These are phyloP conservation scores for Periophthalmodon schlosseri DNA, from an alignment of 2,113 vertebrate species.

Conservation along the genomic window DNA sequence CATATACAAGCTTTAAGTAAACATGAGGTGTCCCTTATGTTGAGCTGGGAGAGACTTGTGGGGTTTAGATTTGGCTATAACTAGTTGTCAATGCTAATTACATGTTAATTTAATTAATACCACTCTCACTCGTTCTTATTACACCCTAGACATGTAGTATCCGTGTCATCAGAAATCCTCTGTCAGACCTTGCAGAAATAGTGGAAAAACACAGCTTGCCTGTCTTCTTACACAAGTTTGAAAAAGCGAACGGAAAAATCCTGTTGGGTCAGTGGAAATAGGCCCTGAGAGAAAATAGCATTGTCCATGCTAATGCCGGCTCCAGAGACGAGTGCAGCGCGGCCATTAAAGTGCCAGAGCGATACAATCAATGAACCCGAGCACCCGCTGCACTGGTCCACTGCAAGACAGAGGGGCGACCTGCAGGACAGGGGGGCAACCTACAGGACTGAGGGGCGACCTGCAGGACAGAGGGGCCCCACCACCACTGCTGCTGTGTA, in stretches of 20 bases:
- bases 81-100: background rate
- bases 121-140: background rate
- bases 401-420: conserved; percentile 41
- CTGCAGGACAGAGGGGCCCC: conserved; percentile 47
- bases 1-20: too few relatives aligned
- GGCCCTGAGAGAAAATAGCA: conserved; percentile 81
- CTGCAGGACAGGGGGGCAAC: conserved; percentile 51
- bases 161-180: conserved; percentile 11
- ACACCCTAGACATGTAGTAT: background rate
- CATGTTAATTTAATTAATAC: background rate
- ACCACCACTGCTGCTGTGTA: conserved; percentile 19
- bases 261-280: conserved; percentile 79
- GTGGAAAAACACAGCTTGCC: conserved; percentile 78
- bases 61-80: background rate
- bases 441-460: conserved; percentile 29
- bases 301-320: conserved; percentile 74
- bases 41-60: background rate
- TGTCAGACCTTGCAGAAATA: conserved; percentile 62
- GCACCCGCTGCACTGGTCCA: conserved; percentile 61
- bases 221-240: conserved; percentile 71
- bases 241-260: conserved; percentile 81
- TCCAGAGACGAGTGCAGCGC: conserved; percentile 72
- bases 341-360: conserved; percentile 76
- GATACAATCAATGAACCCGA: conserved; percentile 82
- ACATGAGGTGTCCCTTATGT: background rate